These are phyloP conservation scores for Sebastes umbrosus DNA, from an alignment of 2,797 vertebrate species.

Conservation along the genomic window DNA sequence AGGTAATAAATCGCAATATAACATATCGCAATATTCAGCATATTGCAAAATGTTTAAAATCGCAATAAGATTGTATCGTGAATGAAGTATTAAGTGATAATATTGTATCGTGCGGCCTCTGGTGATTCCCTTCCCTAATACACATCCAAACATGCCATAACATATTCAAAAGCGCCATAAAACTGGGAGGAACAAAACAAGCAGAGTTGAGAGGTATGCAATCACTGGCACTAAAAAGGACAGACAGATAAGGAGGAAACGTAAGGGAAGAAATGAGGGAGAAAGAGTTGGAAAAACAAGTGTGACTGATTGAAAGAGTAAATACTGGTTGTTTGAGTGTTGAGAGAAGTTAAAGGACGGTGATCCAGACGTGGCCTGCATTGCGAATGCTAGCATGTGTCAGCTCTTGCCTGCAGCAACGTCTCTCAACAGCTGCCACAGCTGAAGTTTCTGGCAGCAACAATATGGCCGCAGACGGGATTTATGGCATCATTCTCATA, in stretches of 20 bases:
- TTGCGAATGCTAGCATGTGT: slow-evolving; percentile 5
- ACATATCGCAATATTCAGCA: too few species aligned
- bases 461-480: slow-evolving; percentile 24
- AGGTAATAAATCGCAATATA: too few species aligned
- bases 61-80: too few species aligned
- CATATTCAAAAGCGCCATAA: neutral
- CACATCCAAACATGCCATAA: neutral
- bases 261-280: neutral
- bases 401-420: slow-evolving; percentile 32
- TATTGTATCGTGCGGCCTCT: too few species aligned
- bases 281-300: neutral
- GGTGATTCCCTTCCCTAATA: neutral
- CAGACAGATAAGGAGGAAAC: slow-evolving; percentile 19
- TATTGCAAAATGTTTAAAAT: too few species aligned
- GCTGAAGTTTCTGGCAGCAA: slow-evolving; percentile 49
- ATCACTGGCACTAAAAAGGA: slow-evolving; percentile 27
- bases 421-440: slow-evolving; percentile 41
- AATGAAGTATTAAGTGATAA: too few species aligned
- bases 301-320: slow-evolving; percentile 3
- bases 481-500: slow-evolving; percentile 25
- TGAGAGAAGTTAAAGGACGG: neutral
- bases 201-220: slow-evolving; percentile 29
- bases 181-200: slow-evolving; percentile 1
- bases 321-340: neutral
- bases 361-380: neutral